Percentiles rank a stretch among this genome's conserved stretches.
These are phyloP conservation scores for Scophthalmus maximus DNA, from an alignment of 2,113 vertebrate species.

Conservation along the genomic window DNA sequence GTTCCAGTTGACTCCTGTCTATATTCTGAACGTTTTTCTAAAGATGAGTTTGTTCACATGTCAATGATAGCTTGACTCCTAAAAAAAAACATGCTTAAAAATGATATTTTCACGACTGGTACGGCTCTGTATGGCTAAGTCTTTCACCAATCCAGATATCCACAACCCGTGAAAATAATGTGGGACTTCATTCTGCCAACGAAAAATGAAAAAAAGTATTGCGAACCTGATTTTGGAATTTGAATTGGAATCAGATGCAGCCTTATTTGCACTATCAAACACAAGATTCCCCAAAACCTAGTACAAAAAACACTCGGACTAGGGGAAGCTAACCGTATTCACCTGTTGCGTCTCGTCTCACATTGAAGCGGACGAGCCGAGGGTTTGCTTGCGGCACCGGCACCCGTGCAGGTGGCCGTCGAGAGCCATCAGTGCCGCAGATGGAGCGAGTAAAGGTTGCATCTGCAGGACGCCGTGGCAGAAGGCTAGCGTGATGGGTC, in stretches of 20 bases:
- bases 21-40: neutral
- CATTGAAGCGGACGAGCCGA: neutral
- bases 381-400: slow-evolving; percentile 6
- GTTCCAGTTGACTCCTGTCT: neutral
- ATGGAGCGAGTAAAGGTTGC: slow-evolving; percentile 71
- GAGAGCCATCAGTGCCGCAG: slow-evolving; percentile 57
- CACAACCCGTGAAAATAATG: too few species aligned
- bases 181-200: neutral
- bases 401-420: slow-evolving; percentile 49
- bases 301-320: too few species aligned
- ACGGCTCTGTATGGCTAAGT: too few species aligned
- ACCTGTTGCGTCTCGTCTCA: neutral
- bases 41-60: neutral
- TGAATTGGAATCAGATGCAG: neutral
- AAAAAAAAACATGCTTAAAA: neutral
- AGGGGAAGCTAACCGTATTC: neutral
- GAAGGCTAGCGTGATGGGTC: slow-evolving; percentile 56
- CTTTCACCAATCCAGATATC: too few species aligned
- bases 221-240: neutral
- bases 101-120: too few species aligned
- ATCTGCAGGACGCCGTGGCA: slow-evolving; percentile 58
- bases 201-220: neutral
- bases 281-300: too few species aligned
- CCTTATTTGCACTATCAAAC: neutral
- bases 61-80: neutral